Base-by-base conservation (phyloP, 2,113 vertebrate species). In the Halcyon senegalensis region DNA sequence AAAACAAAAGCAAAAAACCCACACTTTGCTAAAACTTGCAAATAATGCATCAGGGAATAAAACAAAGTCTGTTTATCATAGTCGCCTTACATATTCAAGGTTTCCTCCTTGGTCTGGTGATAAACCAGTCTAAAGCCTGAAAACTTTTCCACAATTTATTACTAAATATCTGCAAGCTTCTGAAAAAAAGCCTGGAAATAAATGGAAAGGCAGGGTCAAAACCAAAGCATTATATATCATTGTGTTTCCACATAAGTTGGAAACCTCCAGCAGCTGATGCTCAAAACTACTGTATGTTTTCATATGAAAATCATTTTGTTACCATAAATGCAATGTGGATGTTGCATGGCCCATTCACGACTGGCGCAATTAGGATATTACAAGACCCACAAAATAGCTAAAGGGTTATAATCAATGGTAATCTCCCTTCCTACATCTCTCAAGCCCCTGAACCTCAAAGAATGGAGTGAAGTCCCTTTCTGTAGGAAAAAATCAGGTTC, bases 121-220 rank as follows among this genome's bases (percentile, higher is more conserved):
- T 81, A 84, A 83, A 84, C 16, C 31, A 88, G 11, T 17, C 46
- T 89, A 48, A 76, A 85, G 6, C 16, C 23, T 62, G 53, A 86
- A 93, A 77, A 66, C 9, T 80, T 27, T 31, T 21, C 19, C 46
- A 81, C 31, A 86, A 55, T 86, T 94, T 92, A 83, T 86, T 91
- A 33, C 62, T 87, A 85, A 90, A 30, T 74, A 84, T 62, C 55
- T 67, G 14, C 25, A 86, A 86, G 19, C 20, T 87, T 92, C 68
- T 41, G 50, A 60, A 76, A 77, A 35, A 81, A 59, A 19, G 3
- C n/a, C 33, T 37, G 39, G 48, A 73, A 41, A 66, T 80, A 92
- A 90, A 86, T 53, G 51, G 23, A 77, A 86, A 84, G 18, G 10
- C 14, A 83, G 35, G n/a, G 33, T 90, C 44, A 84, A 84, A 91